These are phyloP conservation scores for Cancer borealis DNA, from an alignment of 2,888 invertebrate genomes.

Conservation along the genomic window DNA sequence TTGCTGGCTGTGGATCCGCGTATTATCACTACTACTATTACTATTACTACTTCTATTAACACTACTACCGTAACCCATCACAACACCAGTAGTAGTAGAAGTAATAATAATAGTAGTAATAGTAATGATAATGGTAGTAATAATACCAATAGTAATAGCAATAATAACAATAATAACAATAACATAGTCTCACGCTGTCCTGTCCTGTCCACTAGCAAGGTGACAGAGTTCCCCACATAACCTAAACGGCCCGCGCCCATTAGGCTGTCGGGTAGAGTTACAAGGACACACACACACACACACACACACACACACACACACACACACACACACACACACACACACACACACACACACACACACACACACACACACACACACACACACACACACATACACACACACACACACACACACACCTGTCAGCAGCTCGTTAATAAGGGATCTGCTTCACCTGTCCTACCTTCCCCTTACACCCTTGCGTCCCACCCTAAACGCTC, in stretches of 20 bases:
- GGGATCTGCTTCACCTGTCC: constrained; percentile 4
- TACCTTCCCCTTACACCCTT: not conserved
- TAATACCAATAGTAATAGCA: constrained; percentile 20
- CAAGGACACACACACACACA: not conserved
- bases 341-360: no score
- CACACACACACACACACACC: constrained; percentile 3
- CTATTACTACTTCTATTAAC: not conserved
- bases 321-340: no score
- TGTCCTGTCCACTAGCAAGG: no score
- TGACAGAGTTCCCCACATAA: not conserved
- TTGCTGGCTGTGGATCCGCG: not conserved
- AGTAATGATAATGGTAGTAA: no score
- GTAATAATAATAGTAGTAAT: not conserved
- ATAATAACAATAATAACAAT: constrained; percentile 8
- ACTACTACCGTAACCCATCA: not conserved
- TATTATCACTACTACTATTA: not conserved
- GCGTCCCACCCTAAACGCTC: constrained; percentile 1
- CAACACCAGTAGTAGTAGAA: not conserved
- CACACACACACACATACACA: no score
- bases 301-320: no score
- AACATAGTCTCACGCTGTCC: no score
- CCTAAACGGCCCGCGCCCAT: not conserved
- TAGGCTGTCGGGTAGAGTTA: not conserved
- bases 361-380: no score
- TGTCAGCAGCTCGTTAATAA: not conserved